Evolutionary conservation across 2,113 vertebrate species (phyloP), one percentile per base, ranked within the genome.

Genomic region (Columba livia): DNA sequence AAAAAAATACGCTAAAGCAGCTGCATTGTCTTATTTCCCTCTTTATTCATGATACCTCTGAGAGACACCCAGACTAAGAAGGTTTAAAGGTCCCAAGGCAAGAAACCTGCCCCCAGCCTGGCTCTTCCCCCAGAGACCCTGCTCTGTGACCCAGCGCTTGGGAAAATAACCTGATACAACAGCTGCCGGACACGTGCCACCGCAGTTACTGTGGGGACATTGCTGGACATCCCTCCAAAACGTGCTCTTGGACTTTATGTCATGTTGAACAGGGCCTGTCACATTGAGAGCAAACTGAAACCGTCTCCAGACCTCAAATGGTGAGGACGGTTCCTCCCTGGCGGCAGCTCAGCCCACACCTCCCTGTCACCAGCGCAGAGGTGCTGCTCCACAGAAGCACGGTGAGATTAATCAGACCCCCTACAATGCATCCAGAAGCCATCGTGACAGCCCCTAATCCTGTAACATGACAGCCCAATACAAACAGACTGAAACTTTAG

Each of bases 401-500:
- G 50, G 26, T 95, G 98, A 98, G 98, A 94, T 94, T 91, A 97
- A 98, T 98, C 97, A 97, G 97, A 97, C 97, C 97, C 98, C 97
- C 97, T 97, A 94, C 32, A 26, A 97, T 42, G 96, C 96, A 94
- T 97, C 97, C 98, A 97, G 98, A 97, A 97, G 97, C 96, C 91
- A 91, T 85, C 65, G 87, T 92, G 96, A 90, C 67, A 94, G 96
- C 79, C 97, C 96, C 97, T 98, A 97, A 98, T 98, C 97, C 98
- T 97, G 34, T 96, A 97, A 97, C 97, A 96, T 93, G 97, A 98
- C 98, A 98, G 98, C 82, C 90, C 90, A 91, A 96, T 85, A 97
- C 96, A 98, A 98, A 98, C 95, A 97, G 94, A 96, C 94, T 93
- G 98, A 98, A 98, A 98, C 95, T 97, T 98, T 98, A 98, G 98